Conservation (phyloP, 1,140 invertebrate species). For the Drosophila nigromelanica region DNA sequence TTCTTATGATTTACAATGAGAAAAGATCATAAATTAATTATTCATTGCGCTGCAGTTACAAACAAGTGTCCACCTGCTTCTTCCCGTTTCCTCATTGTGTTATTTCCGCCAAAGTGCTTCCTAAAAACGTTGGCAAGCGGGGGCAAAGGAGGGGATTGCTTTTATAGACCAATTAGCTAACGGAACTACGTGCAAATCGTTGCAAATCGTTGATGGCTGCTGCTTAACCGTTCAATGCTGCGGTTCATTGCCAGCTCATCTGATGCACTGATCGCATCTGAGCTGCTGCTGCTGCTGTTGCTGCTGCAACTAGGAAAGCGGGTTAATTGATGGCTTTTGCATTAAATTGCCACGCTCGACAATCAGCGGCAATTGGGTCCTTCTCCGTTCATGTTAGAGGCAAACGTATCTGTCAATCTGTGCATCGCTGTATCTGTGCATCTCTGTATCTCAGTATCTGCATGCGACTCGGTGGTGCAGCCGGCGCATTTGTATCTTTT, state of each 20-base stretch:
- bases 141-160: conserved; percentile 4
- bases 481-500: conserved; percentile 53
- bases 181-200: conserved; percentile 81
- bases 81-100: conserved; percentile 28
- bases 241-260: conserved; percentile 33
- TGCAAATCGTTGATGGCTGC: conserved; percentile 49
- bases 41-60: conserved; percentile 50
- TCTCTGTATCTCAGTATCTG: conserved; percentile 48
- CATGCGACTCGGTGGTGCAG: conserved; percentile 18
- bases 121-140: neutral
- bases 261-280: conserved; percentile 35
- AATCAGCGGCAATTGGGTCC: conserved; percentile 49
- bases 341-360: conserved; percentile 77
- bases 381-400: neutral
- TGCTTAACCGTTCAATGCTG: conserved; percentile 40
- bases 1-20: conserved; percentile 82
- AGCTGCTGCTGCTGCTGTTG: conserved; percentile 22
- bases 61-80: conserved; percentile 5
- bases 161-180: conserved; percentile 75
- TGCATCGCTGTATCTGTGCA: conserved; percentile 31
- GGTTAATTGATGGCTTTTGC: conserved; percentile 82
- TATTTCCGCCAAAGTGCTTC: conserved; percentile 24
- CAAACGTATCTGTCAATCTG: conserved; percentile 40
- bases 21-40: conserved; percentile 78
- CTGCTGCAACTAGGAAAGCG: conserved; percentile 62